Evolutionary conservation across 1,140 invertebrate genomes (phyloP).

Genomic region (Archivesica marissinica): DNA sequence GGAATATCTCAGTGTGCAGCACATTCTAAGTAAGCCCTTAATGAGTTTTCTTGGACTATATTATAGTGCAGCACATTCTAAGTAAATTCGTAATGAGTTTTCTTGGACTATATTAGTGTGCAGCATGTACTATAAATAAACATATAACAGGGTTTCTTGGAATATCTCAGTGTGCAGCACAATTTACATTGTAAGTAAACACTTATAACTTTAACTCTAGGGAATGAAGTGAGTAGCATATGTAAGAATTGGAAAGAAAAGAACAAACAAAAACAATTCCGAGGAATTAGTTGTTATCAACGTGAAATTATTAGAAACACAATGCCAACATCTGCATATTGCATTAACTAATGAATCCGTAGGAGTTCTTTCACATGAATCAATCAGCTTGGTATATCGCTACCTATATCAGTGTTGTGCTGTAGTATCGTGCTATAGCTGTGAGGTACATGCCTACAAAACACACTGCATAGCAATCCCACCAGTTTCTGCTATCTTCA

Average conservation of each 20-base stretch:
- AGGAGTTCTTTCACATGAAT: conserved; percentile 3
- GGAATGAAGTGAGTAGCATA: neutral
- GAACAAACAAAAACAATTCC: neutral
- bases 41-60: neutral
- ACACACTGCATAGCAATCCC: too few relatives aligned
- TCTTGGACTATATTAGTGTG: neutral
- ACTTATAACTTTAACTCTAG: neutral
- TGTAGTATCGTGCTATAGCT: too few relatives aligned
- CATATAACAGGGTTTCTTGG: neutral
- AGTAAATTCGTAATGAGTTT: neutral
- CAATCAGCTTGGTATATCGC: neutral
- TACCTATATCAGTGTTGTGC: too few relatives aligned
- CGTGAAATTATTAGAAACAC: neutral
- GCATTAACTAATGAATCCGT: neutral
- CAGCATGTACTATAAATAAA: neutral
- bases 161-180: neutral
- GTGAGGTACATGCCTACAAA: too few relatives aligned
- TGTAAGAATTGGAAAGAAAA: neutral
- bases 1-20: too few relatives aligned
- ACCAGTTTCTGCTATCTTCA: too few relatives aligned
- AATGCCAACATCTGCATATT: neutral
- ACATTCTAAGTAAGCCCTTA: neutral
- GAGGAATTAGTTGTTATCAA: conserved; percentile 6
- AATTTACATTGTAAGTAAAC: neutral
- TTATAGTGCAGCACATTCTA: neutral